Evolutionary conservation across 1,140 invertebrate genomes (phyloP), one percentile per base, ranked within the genome.

Genomic region (Apis dorsata): DNA sequence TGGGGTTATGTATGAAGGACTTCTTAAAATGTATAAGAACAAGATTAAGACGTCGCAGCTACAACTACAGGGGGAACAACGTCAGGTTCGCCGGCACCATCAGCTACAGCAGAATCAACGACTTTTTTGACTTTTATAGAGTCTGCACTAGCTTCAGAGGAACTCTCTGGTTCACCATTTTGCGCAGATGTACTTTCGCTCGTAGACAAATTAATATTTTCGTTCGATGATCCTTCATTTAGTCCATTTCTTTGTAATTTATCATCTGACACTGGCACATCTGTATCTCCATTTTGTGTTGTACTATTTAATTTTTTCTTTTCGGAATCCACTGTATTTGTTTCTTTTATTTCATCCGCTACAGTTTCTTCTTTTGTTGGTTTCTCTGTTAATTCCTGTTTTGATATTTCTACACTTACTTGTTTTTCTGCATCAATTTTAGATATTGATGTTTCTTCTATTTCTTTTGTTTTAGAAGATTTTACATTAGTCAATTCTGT

Each of bases 1-100:
- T 81, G 91, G 90, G 90, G 89, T 93, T 93, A 93, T 92, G 92
- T 91, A 91, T 91, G 89, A 89, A 91, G 89, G 90, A 88, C 84
- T 91, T 77, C 86, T 91, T 91, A 91, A 91, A 91, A 83, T 85
- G 88, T 88, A 90, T 79, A 83, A 83, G 87, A 89, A 90, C 86
- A 88, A 90, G 90, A 93, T 94, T 93, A 94, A 89, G 93, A 94
- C 88, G 92, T 93, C 81, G 93, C 93, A 68, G 92, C 92, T 77
- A 94, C 93, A 59, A 92, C 92, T 85, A 94, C 92, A 9, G 93
- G 90, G 79, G 92, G 89, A 79, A 92, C 93, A 80, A 94, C 92
- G 21, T 94, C 93, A 60, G 93, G 79, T 84, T 94, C 93, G 57
- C 90, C 92, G 44, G 90, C 89, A 78, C 90, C 92, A 49, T 93